Conservation (phyloP, 2,797 vertebrate genomes). For the Mionectes olivaceus region DNA sequence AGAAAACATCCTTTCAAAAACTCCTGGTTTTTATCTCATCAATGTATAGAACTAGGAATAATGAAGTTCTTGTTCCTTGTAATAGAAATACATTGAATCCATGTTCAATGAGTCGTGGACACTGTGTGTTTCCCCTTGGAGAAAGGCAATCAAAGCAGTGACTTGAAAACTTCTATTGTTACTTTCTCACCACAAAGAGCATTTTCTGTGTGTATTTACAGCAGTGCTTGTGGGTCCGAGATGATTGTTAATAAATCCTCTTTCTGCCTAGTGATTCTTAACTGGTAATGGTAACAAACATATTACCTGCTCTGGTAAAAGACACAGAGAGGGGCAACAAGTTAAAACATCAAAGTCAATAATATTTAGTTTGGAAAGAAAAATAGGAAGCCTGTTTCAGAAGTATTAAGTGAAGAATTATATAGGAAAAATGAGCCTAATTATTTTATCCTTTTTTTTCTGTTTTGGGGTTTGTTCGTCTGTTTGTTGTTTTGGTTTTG, state of each 20-base stretch:
- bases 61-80: constrained; percentile 24
- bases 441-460: not conserved
- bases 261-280: not conserved
- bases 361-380: not conserved
- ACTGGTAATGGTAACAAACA: not conserved
- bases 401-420: not conserved
- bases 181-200: not conserved
- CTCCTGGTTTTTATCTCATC: constrained; percentile 35
- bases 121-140: constrained; percentile 6
- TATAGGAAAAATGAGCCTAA: not conserved
- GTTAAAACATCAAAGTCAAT: not conserved
- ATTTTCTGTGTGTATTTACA: not conserved
- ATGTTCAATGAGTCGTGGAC: constrained; percentile 3
- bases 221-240: not conserved
- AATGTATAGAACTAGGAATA: constrained; percentile 20
- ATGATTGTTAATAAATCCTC: not conserved
- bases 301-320: not conserved
- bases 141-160: constrained; percentile 16
- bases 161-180: not conserved
- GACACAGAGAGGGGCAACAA: not conserved
- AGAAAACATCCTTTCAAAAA: constrained; percentile 28
- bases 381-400: not conserved
- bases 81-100: constrained; percentile 31
- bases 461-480: not conserved
- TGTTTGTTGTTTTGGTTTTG: not conserved